Evolutionary conservation across 1,140 invertebrate species (phyloP).

Genomic region (Achroia grisella): DNA sequence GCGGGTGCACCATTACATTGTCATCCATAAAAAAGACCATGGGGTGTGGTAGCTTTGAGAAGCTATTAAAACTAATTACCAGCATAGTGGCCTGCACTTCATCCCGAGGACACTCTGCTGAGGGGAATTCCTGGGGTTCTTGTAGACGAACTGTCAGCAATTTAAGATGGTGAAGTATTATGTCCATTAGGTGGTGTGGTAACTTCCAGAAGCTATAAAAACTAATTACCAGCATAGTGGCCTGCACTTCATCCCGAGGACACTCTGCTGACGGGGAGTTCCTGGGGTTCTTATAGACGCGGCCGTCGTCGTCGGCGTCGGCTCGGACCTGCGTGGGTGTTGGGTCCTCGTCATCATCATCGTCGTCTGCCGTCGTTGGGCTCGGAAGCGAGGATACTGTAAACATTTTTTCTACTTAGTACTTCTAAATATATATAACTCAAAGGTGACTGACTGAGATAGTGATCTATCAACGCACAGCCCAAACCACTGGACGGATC

Average conservation of each 20-base stretch:
- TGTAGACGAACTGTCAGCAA: no score
- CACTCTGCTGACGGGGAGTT: conserved; percentile 89
- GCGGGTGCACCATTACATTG: no score
- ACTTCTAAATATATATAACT: no score
- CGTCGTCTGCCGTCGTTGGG: conserved; percentile 57
- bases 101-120: conserved; percentile 86
- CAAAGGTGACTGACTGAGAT: no score
- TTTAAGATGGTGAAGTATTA: no score
- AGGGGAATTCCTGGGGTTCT: conserved; percentile 93
- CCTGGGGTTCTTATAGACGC: conserved; percentile 90
- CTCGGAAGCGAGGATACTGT: conserved; percentile 54
- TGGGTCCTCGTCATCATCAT: conserved; percentile 77
- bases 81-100: conserved; percentile 77
- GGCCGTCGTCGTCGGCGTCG: conserved; percentile 81
- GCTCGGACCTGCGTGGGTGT: conserved; percentile 72
- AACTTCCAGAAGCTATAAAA: no score
- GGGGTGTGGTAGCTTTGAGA: no score
- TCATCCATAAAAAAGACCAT: no score
- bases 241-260: conserved; percentile 83
- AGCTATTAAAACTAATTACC: no score
- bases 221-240: conserved; percentile 73
- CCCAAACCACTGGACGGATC: no score
- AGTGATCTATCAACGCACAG: no score
- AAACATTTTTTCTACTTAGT: conserved; percentile 8
- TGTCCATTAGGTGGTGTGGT: no score